A percentile compares a stretch with the other conserved stretches of the same genome.
Conservation (phyloP, 2,797 vertebrate species). For the Hafferia zeledoni region DNA sequence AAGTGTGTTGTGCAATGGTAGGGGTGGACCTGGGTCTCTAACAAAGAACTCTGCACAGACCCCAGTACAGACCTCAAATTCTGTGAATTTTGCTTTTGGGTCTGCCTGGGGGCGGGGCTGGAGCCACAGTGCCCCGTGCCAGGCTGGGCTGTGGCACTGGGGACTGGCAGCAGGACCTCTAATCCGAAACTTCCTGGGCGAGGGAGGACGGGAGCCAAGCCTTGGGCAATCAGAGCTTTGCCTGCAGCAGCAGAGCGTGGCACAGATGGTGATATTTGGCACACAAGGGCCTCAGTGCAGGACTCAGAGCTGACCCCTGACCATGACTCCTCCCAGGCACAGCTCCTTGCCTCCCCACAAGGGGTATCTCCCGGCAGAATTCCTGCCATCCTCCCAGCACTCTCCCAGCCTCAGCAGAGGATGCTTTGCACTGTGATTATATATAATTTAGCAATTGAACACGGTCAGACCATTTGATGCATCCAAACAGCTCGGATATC, state of each 20-base stretch:
- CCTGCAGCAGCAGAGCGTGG: neutral
- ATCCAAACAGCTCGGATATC: neutral
- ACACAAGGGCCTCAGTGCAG: neutral
- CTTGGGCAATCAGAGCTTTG: neutral
- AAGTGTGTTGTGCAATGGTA: fast-evolving
- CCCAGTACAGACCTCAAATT: fast-evolving
- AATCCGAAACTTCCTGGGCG: neutral
- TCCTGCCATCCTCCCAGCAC: neutral
- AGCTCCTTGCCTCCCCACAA: fast-evolving
- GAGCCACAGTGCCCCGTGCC: neutral
- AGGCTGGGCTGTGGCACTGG: neutral
- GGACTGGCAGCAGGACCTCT: neutral
- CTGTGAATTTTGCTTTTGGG: neutral
- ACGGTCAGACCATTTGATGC: neutral
- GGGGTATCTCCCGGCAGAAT: neutral
- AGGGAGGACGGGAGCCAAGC: neutral
- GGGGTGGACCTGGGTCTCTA: neutral
- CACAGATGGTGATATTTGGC: neutral
- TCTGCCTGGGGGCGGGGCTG: neutral
- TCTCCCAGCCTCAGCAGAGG: neutral
- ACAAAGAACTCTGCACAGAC: fast-evolving
- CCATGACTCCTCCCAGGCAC: neutral
- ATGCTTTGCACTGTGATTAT: neutral
- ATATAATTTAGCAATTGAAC: neutral
- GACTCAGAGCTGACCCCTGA: neutral